These are phyloP conservation scores for Lethenteron reissneri DNA, from an alignment of 2,113 vertebrate species.

Conservation along the genomic window DNA sequence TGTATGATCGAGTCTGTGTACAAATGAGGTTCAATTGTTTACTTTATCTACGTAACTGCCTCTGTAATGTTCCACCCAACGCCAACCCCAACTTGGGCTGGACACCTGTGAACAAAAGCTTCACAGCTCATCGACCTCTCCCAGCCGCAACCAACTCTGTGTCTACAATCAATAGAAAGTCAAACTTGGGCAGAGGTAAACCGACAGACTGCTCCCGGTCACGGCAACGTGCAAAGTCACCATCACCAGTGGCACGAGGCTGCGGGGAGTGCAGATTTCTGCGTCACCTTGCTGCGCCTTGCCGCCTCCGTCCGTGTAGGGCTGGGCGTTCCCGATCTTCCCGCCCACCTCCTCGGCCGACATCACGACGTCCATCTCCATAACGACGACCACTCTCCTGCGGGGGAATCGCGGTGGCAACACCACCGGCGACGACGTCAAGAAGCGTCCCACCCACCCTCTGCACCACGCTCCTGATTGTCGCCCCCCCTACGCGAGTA, in stretches of 20 bases:
- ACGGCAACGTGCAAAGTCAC: slow-evolving; percentile 8
- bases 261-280: slow-evolving; percentile 11
- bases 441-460: no score
- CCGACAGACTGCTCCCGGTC: slow-evolving; percentile 16
- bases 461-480: no score
- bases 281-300: neutral
- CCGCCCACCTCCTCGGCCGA: slow-evolving; percentile 33
- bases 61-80: no score
- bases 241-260: slow-evolving; percentile 17
- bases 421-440: neutral
- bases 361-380: slow-evolving; percentile 56
- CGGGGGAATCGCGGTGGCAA: slow-evolving; percentile 8
- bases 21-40: no score
- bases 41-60: no score
- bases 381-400: slow-evolving; percentile 68
- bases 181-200: slow-evolving; percentile 15
- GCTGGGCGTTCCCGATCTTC: slow-evolving; percentile 58
- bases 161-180: slow-evolving; percentile 21
- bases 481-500: neutral
- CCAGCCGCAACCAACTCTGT: no score
- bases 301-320: slow-evolving; percentile 49
- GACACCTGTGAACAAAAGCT: no score
- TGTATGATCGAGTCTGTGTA: no score
- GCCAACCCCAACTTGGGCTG: no score
- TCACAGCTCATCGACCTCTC: neutral